Conservation (phyloP, 2,113 vertebrate genomes). For the Thymallus thymallus region DNA sequence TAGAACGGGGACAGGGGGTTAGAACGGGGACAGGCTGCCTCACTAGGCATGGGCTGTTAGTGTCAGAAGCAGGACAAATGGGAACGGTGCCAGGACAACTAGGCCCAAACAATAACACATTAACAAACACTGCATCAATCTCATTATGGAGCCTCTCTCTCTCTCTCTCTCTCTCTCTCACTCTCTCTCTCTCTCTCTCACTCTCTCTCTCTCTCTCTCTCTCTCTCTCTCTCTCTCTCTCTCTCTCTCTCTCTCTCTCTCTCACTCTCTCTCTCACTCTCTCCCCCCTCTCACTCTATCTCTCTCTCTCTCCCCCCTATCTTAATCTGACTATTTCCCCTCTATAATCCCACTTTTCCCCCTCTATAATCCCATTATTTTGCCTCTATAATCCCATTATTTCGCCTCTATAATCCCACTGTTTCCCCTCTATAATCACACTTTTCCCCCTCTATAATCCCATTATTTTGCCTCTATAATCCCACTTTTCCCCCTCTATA, state of each 20-base stretch:
- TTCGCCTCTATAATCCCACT: too few species aligned
- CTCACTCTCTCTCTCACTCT: constrained; percentile 25
- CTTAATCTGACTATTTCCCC: too few species aligned
- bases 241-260: constrained; percentile 2
- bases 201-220: too few species aligned
- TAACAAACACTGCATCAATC: constrained; percentile 62
- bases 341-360: too few species aligned
- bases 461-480: too few species aligned
- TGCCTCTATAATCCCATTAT: too few species aligned
- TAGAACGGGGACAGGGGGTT: constrained; percentile 49
- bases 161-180: background rate
- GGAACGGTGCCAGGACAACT: background rate
- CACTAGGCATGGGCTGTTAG: constrained; percentile 47
- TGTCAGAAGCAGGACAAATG: constrained; percentile 37
- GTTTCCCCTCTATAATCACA: too few species aligned
- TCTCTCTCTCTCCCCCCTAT: too few species aligned
- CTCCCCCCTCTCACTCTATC: too few species aligned
- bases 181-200: background rate
- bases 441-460: too few species aligned
- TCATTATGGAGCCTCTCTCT: constrained; percentile 35
- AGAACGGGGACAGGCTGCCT: constrained; percentile 48
- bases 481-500: too few species aligned
- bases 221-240: background rate
- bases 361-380: too few species aligned
- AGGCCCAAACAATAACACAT: constrained; percentile 22